Percentiles rank a stretch among this genome's conserved stretches.
These are phyloP conservation scores for Nomada lathburiana DNA, from an alignment of 2,888 invertebrate genomes.

Conservation along the genomic window DNA sequence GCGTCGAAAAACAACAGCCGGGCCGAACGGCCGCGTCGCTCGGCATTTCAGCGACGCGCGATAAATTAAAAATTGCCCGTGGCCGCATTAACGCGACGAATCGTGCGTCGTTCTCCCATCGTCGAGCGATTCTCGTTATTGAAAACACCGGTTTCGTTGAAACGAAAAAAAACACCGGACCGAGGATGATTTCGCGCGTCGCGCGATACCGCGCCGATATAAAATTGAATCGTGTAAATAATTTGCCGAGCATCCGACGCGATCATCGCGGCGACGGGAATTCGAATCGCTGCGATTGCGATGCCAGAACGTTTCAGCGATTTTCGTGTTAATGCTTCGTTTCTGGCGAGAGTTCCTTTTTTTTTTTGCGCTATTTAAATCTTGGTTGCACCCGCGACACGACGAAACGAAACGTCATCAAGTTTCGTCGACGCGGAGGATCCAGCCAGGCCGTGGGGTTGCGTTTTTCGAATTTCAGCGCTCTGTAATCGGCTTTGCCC, in stretches of 20 bases:
- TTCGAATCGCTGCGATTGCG: background rate
- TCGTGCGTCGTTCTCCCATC: background rate
- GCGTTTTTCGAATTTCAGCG: constrained; percentile 27
- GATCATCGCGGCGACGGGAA: background rate
- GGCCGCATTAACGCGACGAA: background rate
- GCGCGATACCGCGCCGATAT: constrained; percentile 15
- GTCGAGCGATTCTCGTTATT: background rate
- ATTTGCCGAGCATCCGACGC: constrained; percentile 8
- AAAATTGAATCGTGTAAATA: constrained; percentile 38
- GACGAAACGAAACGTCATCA: background rate
- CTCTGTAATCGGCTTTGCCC: constrained; percentile 41
- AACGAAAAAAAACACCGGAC: constrained; percentile 11
- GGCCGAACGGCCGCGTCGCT: background rate
- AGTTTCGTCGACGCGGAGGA: background rate
- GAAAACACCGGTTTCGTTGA: constrained; percentile 1
- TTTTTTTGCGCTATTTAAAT: no score
- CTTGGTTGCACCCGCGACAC: no score
- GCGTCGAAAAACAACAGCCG: background rate
- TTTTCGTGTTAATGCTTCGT: no score
- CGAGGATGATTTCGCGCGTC: constrained; percentile 18
- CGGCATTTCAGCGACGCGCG: constrained; percentile 14
- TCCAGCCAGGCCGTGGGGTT: background rate
- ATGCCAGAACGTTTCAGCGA: background rate
- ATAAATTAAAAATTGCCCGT: constrained; percentile 18
- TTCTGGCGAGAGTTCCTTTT: no score